These are phyloP conservation scores for Lacanobia wlatinum DNA, from an alignment of 2,888 invertebrate genomes.

Conservation along the genomic window DNA sequence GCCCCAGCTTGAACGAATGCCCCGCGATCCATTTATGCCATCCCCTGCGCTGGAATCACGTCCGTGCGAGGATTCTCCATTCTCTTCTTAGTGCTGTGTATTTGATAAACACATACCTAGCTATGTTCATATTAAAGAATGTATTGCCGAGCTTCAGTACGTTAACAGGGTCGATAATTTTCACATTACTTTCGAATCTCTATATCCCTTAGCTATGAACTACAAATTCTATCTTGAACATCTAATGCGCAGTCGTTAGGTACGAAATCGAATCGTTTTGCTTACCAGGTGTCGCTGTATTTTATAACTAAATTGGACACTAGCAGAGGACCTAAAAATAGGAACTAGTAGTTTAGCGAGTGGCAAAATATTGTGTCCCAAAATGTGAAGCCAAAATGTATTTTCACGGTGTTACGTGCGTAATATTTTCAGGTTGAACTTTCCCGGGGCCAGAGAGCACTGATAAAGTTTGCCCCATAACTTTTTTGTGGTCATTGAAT, in stretches of 20 bases:
- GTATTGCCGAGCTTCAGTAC: slow-evolving; percentile 46
- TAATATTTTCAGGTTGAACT: slow-evolving; percentile 71
- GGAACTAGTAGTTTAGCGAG: background rate
- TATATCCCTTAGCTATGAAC: slow-evolving; percentile 32
- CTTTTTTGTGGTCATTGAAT: slow-evolving; percentile 86
- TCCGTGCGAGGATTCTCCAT: slow-evolving; percentile 71
- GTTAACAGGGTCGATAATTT: slow-evolving; percentile 41
- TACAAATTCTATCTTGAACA: slow-evolving; percentile 19
- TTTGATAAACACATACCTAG: slow-evolving; percentile 67
- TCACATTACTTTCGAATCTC: slow-evolving; percentile 31
- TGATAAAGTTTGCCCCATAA: slow-evolving; percentile 77
- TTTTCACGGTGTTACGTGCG: slow-evolving; percentile 58
- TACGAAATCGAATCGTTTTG: slow-evolving; percentile 1
- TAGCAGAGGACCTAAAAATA: background rate
- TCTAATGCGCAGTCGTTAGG: background rate
- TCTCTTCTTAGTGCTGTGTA: slow-evolving; percentile 69
- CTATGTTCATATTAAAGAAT: slow-evolving; percentile 47
- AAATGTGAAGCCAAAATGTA: slow-evolving; percentile 57
- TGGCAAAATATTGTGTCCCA: slow-evolving; percentile 11
- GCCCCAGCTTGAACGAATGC: slow-evolving; percentile 64
- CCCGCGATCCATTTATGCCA: slow-evolving; percentile 76
- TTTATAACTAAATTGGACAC: background rate
- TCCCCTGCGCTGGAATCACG: slow-evolving; percentile 77
- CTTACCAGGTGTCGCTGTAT: background rate
- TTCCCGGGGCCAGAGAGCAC: slow-evolving; percentile 66